Evolutionary conservation across 1,140 invertebrate genomes (phyloP).

Genomic region (Phortica variegata): DNA sequence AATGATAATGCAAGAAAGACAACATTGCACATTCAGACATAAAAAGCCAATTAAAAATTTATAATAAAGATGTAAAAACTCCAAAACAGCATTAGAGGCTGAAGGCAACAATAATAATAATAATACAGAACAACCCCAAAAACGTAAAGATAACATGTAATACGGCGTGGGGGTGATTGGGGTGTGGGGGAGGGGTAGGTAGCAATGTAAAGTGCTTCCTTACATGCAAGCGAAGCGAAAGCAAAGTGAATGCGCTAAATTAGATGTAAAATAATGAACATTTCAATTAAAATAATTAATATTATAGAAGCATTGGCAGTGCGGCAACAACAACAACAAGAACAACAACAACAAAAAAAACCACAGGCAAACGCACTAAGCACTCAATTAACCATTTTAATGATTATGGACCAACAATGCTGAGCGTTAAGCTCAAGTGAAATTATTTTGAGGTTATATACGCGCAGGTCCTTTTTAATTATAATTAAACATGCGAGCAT

Average conservation of each 20-base stretch:
- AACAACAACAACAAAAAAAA: constrained; percentile 5
- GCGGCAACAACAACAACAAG: constrained; percentile 1
- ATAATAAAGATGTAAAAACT: no score
- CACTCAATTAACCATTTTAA: constrained; percentile 56
- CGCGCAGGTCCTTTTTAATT: constrained; percentile 41
- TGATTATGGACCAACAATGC: constrained; percentile 39
- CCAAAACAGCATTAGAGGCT: no score
- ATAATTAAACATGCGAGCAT: constrained; percentile 56
- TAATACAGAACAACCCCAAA: no score
- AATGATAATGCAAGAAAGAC: no score
- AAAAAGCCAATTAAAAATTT: constrained; percentile 55
- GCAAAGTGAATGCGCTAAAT: constrained; percentile 27
- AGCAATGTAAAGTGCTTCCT: no score
- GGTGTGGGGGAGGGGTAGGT: constrained; percentile 21
- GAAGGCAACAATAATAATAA: no score
- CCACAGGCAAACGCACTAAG: constrained; percentile 32
- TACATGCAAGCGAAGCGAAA: no score
- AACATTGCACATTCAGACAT: constrained; percentile 45
- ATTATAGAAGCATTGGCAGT: constrained; percentile 33
- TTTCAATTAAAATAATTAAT: constrained; percentile 58
- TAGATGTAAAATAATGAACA: constrained; percentile 57
- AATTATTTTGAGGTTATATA: constrained; percentile 14
- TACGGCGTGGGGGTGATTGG: constrained; percentile 2
- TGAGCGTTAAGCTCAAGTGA: constrained; percentile 16
- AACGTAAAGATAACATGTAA: background rate